Evolutionary conservation across 1,140 invertebrate species (phyloP).

Genomic region (Polypedilum pembai): DNA sequence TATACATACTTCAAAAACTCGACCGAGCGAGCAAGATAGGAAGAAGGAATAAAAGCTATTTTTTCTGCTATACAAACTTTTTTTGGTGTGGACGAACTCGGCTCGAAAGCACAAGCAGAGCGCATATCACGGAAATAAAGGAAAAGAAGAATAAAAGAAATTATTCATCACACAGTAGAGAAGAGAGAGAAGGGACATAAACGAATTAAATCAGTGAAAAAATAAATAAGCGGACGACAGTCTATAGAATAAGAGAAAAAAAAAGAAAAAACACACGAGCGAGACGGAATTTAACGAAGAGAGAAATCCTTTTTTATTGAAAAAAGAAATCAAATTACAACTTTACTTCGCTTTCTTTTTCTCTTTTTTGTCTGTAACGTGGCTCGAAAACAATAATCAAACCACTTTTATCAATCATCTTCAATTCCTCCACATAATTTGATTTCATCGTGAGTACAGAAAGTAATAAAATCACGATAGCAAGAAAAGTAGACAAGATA

Average conservation of each 20-base stretch:
- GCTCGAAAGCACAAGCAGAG: no score
- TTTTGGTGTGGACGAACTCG: no score
- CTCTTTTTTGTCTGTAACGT: neutral
- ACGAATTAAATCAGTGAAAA: neutral
- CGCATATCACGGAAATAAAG: no score
- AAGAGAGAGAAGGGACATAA: neutral
- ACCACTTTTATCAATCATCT: neutral
- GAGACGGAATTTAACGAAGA: neutral
- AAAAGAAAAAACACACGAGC: neutral
- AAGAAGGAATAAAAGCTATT: no score
- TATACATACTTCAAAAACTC: no score
- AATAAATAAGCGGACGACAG: neutral
- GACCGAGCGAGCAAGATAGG: no score
- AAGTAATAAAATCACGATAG: neutral
- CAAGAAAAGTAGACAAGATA: neutral
- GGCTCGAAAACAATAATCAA: neutral
- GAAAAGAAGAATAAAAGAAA: no score
- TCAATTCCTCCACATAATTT: neutral
- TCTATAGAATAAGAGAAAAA: no score
- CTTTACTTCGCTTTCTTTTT: neutral
- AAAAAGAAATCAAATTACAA: constrained; percentile 5
- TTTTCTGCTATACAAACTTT: no score
- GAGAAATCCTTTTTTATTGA: neutral
- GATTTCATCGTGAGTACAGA: neutral
- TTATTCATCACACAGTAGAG: neutral